phyloP scores from a whole-genome alignment of 2,797 vertebrate genomes.

The Lepus townsendii region DNA sequence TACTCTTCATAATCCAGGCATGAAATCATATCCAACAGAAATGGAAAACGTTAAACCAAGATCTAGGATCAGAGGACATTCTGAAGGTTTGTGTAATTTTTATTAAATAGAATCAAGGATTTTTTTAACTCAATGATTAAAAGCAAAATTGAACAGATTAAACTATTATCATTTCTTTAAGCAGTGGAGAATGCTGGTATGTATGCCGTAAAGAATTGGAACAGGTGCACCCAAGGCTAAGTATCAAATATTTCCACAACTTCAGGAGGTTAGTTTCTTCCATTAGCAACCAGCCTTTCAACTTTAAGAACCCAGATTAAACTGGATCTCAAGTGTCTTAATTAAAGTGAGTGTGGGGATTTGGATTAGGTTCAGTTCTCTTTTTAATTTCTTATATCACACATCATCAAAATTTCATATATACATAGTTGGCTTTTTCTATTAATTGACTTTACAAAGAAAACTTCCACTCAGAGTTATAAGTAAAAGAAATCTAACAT shows the following conservation, averaged over 20 bases:
- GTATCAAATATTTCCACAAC: constrained; percentile 82
- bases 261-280: constrained; percentile 81
- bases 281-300: constrained; percentile 82
- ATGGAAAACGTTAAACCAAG: constrained; percentile 76
- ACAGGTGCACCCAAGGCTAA: constrained; percentile 86
- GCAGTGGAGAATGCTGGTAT: constrained; percentile 82
- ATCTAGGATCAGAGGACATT: constrained; percentile 69
- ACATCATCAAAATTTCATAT: constrained; percentile 75
- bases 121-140: constrained; percentile 81
- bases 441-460: constrained; percentile 27
- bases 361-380: constrained; percentile 75
- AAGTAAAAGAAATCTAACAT: background rate
- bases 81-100: constrained; percentile 46
- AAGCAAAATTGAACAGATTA: constrained; percentile 87
- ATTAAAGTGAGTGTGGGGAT: constrained; percentile 86
- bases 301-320: constrained; percentile 84
- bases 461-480: constrained; percentile 32
- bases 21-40: constrained; percentile 79
- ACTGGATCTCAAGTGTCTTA: constrained; percentile 86
- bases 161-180: constrained; percentile 87
- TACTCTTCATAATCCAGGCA: constrained; percentile 70
- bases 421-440: constrained; percentile 42
- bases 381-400: constrained; percentile 79
- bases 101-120: constrained; percentile 78
- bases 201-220: constrained; percentile 85